Evolutionary conservation across 1,140 invertebrate genomes (phyloP), one percentile per base, ranked within the genome.

Genomic region (Cheumatopsyche charites): DNA sequence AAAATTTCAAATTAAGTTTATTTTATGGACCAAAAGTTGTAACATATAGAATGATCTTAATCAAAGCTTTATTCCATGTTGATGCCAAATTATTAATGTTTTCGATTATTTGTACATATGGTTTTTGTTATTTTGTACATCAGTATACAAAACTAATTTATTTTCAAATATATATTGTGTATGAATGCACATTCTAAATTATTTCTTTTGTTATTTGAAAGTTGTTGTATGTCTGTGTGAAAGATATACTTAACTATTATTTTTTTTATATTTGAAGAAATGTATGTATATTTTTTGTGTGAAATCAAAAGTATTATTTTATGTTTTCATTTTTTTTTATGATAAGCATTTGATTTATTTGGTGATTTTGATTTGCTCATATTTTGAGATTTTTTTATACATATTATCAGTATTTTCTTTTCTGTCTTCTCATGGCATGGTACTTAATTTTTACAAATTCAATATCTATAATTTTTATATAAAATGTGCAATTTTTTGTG

Each of bases 31-130:
- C 29, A 36, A 36, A 36, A 36, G 29, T 36, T 4, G 29, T 36
- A 36, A 4, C 29, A 9, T 36, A 36, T 36, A 5, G 13, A 5
- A 4, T n/a, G 45, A 49, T 4, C 4, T 15, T 5, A 15, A 5
- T 49, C 17, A 19, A 49, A 49, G 17, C 17, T 49, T 49, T 49
- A 15, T 49, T 49, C 45, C 45, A 13, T 49, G 13, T 49, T 49
- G 45, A 49, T 49, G 45, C 13, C 13, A 36, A 49, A 49, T 19
- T 19, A 49, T 13, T n/a, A 15, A 5, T 19, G 3, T n/a, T 5
- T 49, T 49, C 13, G 13, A 15, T 19, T 36, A 36, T 36, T 3
- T 36, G 9, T 36, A 36, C 13, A 15, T 49, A n/a, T 19, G 4
- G 13, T 49, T 5, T 49, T 5, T 49, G 5, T 49, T 5, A 49